Percentiles rank a stretch among this genome's conserved stretches.
phyloP scores from a whole-genome alignment of 2,113 vertebrate species.

The Columbina picui region DNA sequence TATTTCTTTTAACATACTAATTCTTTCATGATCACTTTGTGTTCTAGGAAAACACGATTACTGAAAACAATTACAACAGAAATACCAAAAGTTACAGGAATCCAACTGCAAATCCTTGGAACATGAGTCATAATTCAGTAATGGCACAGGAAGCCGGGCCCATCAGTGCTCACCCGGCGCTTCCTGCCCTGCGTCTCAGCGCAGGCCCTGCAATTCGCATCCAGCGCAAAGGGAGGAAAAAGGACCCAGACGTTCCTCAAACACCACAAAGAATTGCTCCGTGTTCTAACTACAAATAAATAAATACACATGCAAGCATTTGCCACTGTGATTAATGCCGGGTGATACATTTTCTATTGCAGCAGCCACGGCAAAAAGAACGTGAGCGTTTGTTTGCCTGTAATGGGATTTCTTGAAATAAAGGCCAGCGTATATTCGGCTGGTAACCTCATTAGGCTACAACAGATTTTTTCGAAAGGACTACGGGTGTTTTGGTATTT shows the following conservation, averaged over 20 bases:
- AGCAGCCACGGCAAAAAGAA: neutral
- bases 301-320: neutral
- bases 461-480: neutral
- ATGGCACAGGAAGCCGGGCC: constrained; percentile 44
- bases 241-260: neutral
- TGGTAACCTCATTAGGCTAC: neutral
- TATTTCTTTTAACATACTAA: neutral
- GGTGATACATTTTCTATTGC: neutral
- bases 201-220: neutral
- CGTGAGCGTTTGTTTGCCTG: neutral
- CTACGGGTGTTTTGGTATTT: accelerated
- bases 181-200: constrained; percentile 4
- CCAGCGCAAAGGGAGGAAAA: neutral
- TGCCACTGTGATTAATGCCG: neutral
- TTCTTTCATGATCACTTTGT: neutral
- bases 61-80: constrained; percentile 31
- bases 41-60: constrained; percentile 24
- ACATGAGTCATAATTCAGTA: constrained; percentile 57
- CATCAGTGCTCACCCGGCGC: neutral
- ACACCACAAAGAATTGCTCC: neutral
- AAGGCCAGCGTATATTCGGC: neutral
- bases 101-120: constrained; percentile 37
- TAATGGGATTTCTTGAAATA: neutral
- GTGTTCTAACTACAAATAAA: neutral
- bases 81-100: constrained; percentile 47